Base-by-base conservation (phyloP, 1,140 invertebrate genomes). In the Pteromalus puparum region DNA sequence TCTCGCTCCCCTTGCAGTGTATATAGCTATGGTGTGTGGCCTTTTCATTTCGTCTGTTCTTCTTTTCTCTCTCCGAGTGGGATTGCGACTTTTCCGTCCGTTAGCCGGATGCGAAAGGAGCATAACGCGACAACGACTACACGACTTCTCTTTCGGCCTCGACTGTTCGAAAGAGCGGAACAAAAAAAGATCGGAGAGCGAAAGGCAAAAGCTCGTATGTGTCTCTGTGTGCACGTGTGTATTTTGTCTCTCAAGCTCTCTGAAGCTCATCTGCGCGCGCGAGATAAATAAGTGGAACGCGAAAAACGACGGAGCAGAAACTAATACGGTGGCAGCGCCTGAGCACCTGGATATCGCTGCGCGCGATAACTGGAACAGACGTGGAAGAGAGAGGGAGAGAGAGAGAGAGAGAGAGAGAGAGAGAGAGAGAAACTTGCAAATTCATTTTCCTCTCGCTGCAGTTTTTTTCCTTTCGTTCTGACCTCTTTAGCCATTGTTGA, bases 221-320 rank as follows among this genome's bases (percentile, higher is more conserved):
- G 74, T 38, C 30, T 34, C 3, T 34, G 30, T 34, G 6, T 34
- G 30, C 30, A 48, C 24, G 67, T 26, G 67, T 61, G 82, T 61
- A 46, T 78, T 77, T 75, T 70, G 81, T 83, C 65, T 21, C 26
- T 73, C 24, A 7, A 5, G 26, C 7, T 65, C 61, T 83, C n/a
- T 26, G 61, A 78, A 83, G 18, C 53, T 83, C 82, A 78, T 78
- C 82, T 83, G 74, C 24, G 30, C 81, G 38, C 34, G 21, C 18
- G 73, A 83, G 75, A 83, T 72, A 72, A 72, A 73, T 48, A 83
- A 72, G 42, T 68, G 38, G 24, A 83, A 72, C 30, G 15, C 9
- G 26, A 83, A 70, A 2, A 5, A 72, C 65, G 9, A 18, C 61
- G 21, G 38, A 65, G 34, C 74, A 76, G 72, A 76, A 83, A 61